Evolutionary conservation across 2,113 vertebrate genomes (phyloP).

Genomic region (Seriola quinqueradiata): DNA sequence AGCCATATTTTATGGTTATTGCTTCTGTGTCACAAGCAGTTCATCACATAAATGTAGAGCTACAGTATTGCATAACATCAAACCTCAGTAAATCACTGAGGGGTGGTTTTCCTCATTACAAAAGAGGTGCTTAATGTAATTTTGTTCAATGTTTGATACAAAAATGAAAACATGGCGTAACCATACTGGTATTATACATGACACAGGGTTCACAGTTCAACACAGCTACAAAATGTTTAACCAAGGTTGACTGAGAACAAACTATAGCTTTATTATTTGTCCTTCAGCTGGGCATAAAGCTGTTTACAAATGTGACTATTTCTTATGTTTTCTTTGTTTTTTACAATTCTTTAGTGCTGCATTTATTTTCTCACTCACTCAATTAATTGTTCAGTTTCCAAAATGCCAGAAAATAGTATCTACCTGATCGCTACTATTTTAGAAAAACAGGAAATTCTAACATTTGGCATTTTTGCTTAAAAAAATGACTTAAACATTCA

Average conservation of each 20-base stretch:
- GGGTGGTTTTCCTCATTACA: background rate
- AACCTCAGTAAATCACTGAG: conserved; percentile 16
- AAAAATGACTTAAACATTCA: too few relatives aligned
- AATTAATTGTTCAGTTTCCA: background rate
- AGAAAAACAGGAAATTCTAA: too few relatives aligned
- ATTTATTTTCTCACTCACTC: too few relatives aligned
- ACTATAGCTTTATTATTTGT: background rate
- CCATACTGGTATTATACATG: background rate
- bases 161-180: background rate
- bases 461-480: too few relatives aligned
- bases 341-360: background rate
- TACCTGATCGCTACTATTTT: too few relatives aligned
- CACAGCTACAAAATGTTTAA: background rate
- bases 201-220: background rate
- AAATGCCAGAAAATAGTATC: too few relatives aligned
- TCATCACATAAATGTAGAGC: conserved; percentile 23
- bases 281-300: background rate
- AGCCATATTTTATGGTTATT: conserved; percentile 40
- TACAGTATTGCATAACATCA: conserved; percentile 23
- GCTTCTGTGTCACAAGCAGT: conserved; percentile 34
- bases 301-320: too few relatives aligned
- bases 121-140: background rate
- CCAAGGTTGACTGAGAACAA: background rate
- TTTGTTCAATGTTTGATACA: background rate
- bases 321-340: background rate